Percentiles rank a stretch among this genome's conserved stretches.
phyloP scores from a whole-genome alignment of 2,888 invertebrate species.

The Epistrophella euchroma region DNA sequence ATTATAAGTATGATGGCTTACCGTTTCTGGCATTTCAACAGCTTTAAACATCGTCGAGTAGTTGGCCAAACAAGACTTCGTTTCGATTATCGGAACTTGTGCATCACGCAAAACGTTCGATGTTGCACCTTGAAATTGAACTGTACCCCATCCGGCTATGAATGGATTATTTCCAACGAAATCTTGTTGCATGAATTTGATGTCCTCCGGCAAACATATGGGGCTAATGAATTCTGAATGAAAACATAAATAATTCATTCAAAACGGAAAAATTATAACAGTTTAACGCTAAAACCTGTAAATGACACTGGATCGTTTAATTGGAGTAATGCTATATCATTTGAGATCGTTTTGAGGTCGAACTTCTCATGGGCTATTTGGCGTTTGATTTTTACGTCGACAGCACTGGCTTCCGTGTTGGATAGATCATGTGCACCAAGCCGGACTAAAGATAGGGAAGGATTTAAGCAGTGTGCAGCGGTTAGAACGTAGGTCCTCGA shows the following conservation, averaged over 20 bases:
- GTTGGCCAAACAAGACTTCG: constrained; percentile 84
- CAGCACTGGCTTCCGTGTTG: constrained; percentile 85
- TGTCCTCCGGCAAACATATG: constrained; percentile 89
- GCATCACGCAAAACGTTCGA: constrained; percentile 84
- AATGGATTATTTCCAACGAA: constrained; percentile 86
- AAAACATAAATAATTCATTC: not conserved
- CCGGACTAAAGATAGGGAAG: constrained; percentile 85
- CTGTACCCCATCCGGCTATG: constrained; percentile 92
- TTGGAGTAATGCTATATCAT: constrained; percentile 92
- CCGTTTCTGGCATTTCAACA: constrained; percentile 79
- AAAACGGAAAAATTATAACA: not conserved
- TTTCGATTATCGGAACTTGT: constrained; percentile 82
- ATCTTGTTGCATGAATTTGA: constrained; percentile 78
- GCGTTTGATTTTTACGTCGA: constrained; percentile 87
- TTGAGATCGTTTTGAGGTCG: constrained; percentile 86
- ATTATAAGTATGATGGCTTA: constrained; percentile 59
- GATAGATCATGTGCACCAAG: constrained; percentile 91
- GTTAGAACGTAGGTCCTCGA: constrained; percentile 89
- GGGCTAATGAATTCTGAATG: constrained; percentile 88
- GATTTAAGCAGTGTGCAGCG: constrained; percentile 85
- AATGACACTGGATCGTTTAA: constrained; percentile 82
- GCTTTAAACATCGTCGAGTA: constrained; percentile 80
- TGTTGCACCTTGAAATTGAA: constrained; percentile 82
- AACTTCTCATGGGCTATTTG: constrained; percentile 89
- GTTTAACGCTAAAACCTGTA: constrained; percentile 77